Percentiles rank a stretch among this genome's conserved stretches.
phyloP scores from a whole-genome alignment of 2,888 invertebrate species.

The Dysmachus trigonus region DNA sequence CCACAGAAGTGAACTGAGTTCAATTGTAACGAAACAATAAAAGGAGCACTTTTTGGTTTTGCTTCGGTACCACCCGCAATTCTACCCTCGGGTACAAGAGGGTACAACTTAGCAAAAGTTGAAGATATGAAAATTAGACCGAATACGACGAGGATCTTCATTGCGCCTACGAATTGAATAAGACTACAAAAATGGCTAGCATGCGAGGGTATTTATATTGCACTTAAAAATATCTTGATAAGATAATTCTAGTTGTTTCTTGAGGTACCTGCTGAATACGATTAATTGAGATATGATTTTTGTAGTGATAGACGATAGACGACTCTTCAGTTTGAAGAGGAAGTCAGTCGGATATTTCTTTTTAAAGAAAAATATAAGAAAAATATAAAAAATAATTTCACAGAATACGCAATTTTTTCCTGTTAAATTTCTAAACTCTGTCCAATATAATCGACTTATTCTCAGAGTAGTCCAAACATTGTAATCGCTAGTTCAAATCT shows the following conservation, averaged over 20 bases:
- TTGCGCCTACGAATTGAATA: neutral
- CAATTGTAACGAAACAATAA: conserved; percentile 60
- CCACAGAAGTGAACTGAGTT: neutral
- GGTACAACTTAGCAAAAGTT: neutral
- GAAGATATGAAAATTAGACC: neutral
- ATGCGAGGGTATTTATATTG: neutral
- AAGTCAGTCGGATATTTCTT: neutral
- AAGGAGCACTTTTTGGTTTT: conserved; percentile 60
- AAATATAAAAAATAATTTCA: neutral
- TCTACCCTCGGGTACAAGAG: conserved; percentile 52
- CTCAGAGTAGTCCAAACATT: neutral
- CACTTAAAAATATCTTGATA: neutral
- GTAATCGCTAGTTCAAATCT: neutral
- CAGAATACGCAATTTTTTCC: neutral
- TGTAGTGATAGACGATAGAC: neutral
- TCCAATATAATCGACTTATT: neutral
- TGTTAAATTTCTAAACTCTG: neutral
- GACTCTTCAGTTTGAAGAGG: neutral
- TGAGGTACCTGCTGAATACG: neutral
- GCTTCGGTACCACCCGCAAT: conserved; percentile 60
- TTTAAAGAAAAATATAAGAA: neutral
- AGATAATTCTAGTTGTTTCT: neutral
- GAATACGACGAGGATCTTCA: neutral
- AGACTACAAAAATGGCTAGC: neutral
- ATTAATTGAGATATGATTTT: neutral